Conservation (phyloP, 2,113 vertebrate genomes). For the Myiopsitta monachus region DNA sequence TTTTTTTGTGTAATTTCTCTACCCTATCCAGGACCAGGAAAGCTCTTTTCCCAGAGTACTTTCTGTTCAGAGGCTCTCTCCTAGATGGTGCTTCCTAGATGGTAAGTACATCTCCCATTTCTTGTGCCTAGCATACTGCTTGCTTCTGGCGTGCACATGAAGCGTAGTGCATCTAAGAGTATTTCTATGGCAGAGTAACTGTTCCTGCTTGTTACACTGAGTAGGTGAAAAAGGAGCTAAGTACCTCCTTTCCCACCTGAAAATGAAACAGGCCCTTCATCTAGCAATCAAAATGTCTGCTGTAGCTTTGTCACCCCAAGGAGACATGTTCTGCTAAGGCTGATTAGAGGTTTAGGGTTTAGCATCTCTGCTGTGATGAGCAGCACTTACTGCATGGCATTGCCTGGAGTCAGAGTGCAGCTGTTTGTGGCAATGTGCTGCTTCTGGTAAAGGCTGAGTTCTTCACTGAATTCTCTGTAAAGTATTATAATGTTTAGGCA, state of each 20-base stretch:
- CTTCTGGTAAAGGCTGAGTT: background rate
- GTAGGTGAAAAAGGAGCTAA: background rate
- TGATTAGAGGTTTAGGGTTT: background rate
- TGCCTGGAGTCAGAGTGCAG: background rate
- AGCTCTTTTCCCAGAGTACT: slow-evolving; percentile 81
- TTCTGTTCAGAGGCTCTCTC: slow-evolving; percentile 88
- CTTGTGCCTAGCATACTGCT: background rate
- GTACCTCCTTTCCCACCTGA: background rate
- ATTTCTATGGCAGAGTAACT: background rate
- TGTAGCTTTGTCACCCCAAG: background rate
- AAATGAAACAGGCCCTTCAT: background rate
- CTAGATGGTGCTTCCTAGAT: slow-evolving; percentile 98
- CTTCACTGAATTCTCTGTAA: background rate
- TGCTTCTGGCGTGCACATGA: background rate
- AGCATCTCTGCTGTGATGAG: background rate
- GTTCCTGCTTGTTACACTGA: background rate
- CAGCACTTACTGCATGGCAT: background rate
- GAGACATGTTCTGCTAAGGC: background rate
- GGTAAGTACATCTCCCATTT: slow-evolving; percentile 81
- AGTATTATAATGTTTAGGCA: background rate
- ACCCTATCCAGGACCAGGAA: slow-evolving; percentile 79
- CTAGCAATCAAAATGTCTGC: background rate
- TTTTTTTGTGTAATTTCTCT: background rate
- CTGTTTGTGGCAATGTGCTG: background rate
- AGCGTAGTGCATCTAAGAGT: background rate